Percentiles rank a stretch among this genome's conserved stretches.
Evolutionary conservation across 2,888 invertebrate genomes (phyloP).

Genomic region (Catocala nupta): DNA sequence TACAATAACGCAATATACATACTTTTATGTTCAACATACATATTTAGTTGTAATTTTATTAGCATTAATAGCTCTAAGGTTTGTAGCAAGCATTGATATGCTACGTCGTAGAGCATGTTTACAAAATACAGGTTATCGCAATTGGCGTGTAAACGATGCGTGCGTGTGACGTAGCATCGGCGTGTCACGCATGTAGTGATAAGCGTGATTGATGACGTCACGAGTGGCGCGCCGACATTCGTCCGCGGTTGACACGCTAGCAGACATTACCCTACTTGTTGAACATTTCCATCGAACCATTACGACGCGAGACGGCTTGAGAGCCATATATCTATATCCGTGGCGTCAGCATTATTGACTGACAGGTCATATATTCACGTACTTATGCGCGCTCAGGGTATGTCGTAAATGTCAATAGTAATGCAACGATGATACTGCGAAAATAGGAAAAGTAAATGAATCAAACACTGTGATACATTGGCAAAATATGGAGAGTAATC

Average conservation of each 20-base stretch:
- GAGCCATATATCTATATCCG: conserved; percentile 42
- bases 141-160: conserved; percentile 38
- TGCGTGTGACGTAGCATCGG: conserved; percentile 54
- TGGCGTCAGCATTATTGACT: conserved; percentile 49
- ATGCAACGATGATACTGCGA: conserved; percentile 21
- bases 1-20: too few relatives aligned
- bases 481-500: too few relatives aligned
- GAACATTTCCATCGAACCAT: conserved; percentile 41
- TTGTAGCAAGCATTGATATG: conserved; percentile 13
- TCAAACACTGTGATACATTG: background rate
- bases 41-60: too few relatives aligned
- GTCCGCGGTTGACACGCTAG: conserved; percentile 40
- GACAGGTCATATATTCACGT: conserved; percentile 47
- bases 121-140: conserved; percentile 16
- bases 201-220: conserved; percentile 84
- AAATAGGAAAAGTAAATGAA: conserved; percentile 1
- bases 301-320: conserved; percentile 37
- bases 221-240: conserved; percentile 48
- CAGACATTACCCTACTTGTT: conserved; percentile 64
- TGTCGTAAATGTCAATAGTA: conserved; percentile 31
- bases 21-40: too few relatives aligned
- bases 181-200: conserved; percentile 65
- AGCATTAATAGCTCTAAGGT: too few relatives aligned
- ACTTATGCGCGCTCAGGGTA: conserved; percentile 28
- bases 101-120: conserved; percentile 31